Conservation (phyloP, 1,140 invertebrate species). For the Drosophila elegans region DNA sequence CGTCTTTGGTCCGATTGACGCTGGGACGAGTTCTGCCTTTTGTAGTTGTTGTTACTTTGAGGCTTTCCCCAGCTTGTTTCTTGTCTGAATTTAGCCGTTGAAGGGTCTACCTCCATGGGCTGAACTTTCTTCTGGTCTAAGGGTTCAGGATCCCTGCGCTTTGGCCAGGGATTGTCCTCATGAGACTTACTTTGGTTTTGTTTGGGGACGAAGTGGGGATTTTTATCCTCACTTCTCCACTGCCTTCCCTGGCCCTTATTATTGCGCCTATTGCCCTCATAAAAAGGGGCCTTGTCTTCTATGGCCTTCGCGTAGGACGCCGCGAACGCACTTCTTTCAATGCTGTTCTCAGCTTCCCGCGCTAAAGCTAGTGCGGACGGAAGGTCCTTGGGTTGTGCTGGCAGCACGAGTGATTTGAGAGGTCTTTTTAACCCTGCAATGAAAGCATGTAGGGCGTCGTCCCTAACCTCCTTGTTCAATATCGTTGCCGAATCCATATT, state of each 20-base stretch:
- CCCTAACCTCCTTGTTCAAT: constrained; percentile 13
- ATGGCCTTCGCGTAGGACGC: too few relatives aligned
- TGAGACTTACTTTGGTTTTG: neutral
- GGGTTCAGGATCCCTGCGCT: neutral
- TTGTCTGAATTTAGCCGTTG: constrained; percentile 12
- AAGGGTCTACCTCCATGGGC: constrained; percentile 24
- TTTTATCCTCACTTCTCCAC: constrained; percentile 4
- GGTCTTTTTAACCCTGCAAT: neutral
- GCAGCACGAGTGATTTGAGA: too few relatives aligned
- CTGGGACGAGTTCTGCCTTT: constrained; percentile 23
- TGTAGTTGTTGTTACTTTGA: constrained; percentile 7
- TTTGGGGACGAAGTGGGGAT: neutral
- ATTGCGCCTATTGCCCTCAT: constrained; percentile 4
- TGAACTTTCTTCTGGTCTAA: constrained; percentile 6
- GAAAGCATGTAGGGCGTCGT: constrained; percentile 4
- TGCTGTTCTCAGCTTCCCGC: too few relatives aligned
- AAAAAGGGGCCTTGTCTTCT: too few relatives aligned
- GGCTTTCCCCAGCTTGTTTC: constrained; percentile 11
- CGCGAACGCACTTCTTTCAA: too few relatives aligned
- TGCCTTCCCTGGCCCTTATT: neutral
- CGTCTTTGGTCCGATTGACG: constrained; percentile 19
- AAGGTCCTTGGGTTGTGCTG: too few relatives aligned
- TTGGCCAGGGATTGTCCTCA: neutral
- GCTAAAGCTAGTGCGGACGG: too few relatives aligned
- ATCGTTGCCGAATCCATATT: neutral